Conservation (phyloP, 2,888 invertebrate species). For the Drosophila rubida region DNA sequence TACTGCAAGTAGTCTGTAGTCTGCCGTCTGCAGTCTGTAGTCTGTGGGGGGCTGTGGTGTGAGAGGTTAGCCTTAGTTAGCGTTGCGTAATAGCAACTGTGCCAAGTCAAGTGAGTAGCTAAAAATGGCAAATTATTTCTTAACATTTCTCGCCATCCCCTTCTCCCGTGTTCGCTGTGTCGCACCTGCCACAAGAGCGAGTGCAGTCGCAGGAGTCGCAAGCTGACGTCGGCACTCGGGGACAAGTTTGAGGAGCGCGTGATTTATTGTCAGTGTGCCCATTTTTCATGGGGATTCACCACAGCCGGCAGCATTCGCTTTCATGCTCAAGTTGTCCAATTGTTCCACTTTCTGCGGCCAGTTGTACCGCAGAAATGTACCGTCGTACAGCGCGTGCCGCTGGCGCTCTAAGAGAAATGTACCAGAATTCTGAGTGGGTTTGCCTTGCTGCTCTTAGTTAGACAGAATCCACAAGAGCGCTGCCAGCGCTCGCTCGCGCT, state of each 20-base stretch:
- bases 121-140: conserved; percentile 75
- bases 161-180: conserved; percentile 13
- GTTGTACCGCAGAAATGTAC: conserved; percentile 1
- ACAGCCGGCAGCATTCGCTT: conserved; percentile 56
- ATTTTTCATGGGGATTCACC: conserved; percentile 31
- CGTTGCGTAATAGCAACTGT: conserved; percentile 65
- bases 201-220: conserved; percentile 1
- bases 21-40: conserved; percentile 10
- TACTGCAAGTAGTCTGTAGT: conserved; percentile 12
- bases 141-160: conserved; percentile 43
- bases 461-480: conserved; percentile 56
- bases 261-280: conserved; percentile 76
- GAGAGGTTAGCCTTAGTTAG: conserved; percentile 62
- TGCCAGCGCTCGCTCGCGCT: background rate
- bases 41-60: conserved; percentile 21
- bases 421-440: background rate
- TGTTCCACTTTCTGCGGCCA: conserved; percentile 49
- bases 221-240: conserved; percentile 6
- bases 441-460: conserved; percentile 37
- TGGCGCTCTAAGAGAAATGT: background rate
- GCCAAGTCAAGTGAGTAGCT: conserved; percentile 72
- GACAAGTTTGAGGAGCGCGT: conserved; percentile 57
- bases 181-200: conserved; percentile 30
- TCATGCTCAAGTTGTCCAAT: conserved; percentile 64
- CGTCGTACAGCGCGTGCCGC: conserved; percentile 5